These are phyloP conservation scores for Neoarius graeffei DNA, from an alignment of 2,113 vertebrate species.

Conservation along the genomic window DNA sequence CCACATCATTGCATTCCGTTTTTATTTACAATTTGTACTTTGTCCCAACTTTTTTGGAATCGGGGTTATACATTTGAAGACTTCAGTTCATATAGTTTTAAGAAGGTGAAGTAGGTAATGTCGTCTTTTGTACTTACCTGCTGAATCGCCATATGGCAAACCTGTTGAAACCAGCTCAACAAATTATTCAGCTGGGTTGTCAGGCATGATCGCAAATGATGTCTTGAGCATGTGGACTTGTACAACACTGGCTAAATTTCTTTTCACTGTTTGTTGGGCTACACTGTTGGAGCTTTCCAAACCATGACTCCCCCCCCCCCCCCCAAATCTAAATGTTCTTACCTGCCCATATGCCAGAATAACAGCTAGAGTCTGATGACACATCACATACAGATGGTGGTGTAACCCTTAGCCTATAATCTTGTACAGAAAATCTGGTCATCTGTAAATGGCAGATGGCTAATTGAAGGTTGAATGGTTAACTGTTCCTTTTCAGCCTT, in stretches of 20 bases:
- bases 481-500: neutral
- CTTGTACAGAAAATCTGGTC: neutral
- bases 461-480: neutral
- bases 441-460: neutral
- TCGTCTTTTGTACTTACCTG: neutral
- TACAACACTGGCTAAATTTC: neutral
- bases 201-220: neutral
- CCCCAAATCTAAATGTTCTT: neutral
- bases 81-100: neutral
- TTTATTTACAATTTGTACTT: no score
- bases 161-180: neutral
- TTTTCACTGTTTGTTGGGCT: neutral
- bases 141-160: neutral
- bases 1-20: no score
- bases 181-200: neutral
- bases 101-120: neutral
- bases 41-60: no score
- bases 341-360: neutral
- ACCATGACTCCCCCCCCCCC: neutral
- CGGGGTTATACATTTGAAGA: no score
- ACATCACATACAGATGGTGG: neutral
- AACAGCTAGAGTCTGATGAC: neutral
- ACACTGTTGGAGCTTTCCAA: neutral
- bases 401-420: neutral
- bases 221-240: neutral